Evolutionary conservation across 2,113 vertebrate genomes (phyloP).

Genomic region (Myxocyprinus asiaticus): DNA sequence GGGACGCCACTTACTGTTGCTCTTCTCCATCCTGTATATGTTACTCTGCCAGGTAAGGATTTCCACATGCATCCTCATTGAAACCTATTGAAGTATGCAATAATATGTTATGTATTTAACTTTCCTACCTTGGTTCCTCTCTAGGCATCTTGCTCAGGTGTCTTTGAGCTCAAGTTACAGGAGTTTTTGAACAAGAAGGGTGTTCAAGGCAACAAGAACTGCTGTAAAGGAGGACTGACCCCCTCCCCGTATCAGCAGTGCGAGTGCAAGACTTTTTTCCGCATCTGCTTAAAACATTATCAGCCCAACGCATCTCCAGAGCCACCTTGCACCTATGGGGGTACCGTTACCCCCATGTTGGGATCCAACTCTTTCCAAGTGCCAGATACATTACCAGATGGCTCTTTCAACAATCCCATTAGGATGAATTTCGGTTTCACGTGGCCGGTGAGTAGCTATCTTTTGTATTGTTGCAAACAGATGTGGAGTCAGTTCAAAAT

Average conservation of each 20-base stretch:
- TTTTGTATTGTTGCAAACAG: no score
- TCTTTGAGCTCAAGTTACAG: constrained; percentile 95
- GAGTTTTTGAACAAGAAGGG: constrained; percentile 97
- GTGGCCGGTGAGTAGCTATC: constrained; percentile 88
- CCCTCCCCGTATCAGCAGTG: constrained; percentile 81
- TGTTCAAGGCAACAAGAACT: constrained; percentile 86
- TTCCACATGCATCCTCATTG: background rate
- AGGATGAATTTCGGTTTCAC: constrained; percentile 94
- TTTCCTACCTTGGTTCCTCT: constrained; percentile 2
- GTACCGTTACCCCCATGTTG: constrained; percentile 87
- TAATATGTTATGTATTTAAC: no score
- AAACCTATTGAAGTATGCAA: background rate
- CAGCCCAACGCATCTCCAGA: constrained; percentile 95
- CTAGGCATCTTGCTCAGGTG: constrained; percentile 66
- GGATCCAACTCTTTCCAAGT: constrained; percentile 94
- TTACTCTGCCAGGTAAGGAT: constrained; percentile 87
- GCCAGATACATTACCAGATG: constrained; percentile 83
- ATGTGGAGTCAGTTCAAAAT: no score
- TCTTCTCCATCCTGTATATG: constrained; percentile 76
- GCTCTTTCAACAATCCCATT: constrained; percentile 88
- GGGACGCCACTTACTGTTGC: constrained; percentile 80
- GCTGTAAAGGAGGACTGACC: constrained; percentile 79
- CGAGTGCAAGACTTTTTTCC: constrained; percentile 96
- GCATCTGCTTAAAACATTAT: constrained; percentile 96
- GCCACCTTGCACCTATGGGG: constrained; percentile 95